A percentile compares a stretch with the other conserved stretches of the same genome.
These are phyloP conservation scores for Pipistrellus nathusii DNA, from an alignment of 2,797 vertebrate genomes.

Conservation along the genomic window DNA sequence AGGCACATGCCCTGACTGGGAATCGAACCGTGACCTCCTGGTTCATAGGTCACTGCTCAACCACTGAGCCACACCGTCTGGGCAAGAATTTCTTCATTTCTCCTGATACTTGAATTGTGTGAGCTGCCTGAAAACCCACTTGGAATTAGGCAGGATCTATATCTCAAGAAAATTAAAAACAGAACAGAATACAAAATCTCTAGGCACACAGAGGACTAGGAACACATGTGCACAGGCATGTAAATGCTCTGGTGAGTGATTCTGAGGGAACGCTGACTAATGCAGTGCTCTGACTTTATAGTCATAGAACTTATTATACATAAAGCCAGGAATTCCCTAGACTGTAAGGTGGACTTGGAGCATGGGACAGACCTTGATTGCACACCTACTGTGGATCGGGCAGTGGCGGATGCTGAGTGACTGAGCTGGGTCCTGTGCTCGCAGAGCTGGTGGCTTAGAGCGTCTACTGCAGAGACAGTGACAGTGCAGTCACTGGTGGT, in stretches of 20 bases:
- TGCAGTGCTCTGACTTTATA: accelerated
- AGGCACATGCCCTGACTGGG: no score
- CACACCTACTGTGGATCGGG: neutral
- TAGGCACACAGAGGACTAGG: no score
- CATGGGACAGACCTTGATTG: neutral
- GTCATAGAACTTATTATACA: neutral
- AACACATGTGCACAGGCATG: neutral
- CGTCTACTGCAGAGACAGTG: neutral
- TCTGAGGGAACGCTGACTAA: neutral
- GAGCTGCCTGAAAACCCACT: neutral
- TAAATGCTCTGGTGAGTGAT: neutral
- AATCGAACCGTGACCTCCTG: no score
- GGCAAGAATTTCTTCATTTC: accelerated
- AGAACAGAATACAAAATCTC: neutral
- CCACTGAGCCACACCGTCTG: no score
- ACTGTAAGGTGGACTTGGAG: neutral
- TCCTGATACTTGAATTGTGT: accelerated
- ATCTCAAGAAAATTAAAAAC: neutral
- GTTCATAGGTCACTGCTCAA: no score
- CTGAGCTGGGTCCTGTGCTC: neutral
- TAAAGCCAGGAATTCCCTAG: neutral
- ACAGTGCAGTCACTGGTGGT: accelerated
- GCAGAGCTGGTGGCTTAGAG: accelerated
- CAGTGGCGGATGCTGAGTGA: neutral
- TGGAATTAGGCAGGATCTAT: no score